A percentile compares a stretch with the other conserved stretches of the same genome.
phyloP scores from a whole-genome alignment of 2,888 invertebrate genomes.

The Thysanoteuthis rhombus region DNA sequence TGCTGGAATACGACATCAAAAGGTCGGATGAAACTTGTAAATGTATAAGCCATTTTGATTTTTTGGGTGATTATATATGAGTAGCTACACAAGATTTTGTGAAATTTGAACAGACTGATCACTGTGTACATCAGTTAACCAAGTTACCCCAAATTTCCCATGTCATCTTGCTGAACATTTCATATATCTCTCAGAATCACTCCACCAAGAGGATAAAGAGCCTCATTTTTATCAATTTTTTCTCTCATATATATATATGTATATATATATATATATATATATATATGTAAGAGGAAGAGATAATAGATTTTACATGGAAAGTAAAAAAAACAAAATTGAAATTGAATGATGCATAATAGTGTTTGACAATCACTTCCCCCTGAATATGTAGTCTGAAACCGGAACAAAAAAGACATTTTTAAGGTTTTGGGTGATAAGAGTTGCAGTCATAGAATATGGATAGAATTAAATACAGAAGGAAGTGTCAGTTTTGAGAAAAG shows the following conservation, averaged over 20 bases:
- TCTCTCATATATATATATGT: background rate
- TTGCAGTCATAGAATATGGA: background rate
- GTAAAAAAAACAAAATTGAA: background rate
- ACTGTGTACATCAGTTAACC: too few relatives aligned
- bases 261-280: background rate
- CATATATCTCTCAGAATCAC: too few relatives aligned
- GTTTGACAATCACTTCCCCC: background rate
- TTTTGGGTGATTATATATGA: too few relatives aligned
- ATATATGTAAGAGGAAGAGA: background rate
- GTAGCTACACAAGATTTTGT: too few relatives aligned
- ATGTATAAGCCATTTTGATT: too few relatives aligned
- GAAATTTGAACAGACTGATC: too few relatives aligned
- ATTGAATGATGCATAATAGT: background rate
- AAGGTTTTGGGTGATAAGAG: background rate
- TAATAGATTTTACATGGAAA: background rate
- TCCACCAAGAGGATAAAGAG: too few relatives aligned
- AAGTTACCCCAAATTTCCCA: too few relatives aligned
- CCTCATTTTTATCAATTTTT: too few relatives aligned
- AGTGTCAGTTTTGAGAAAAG: background rate
- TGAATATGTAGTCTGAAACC: background rate
- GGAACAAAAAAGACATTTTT: background rate
- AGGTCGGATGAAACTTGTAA: too few relatives aligned
- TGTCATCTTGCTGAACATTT: too few relatives aligned
- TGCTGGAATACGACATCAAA: too few relatives aligned
- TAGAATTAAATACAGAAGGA: background rate